Conservation (phyloP, 2,797 vertebrate genomes). For the Gastrophryne carolinensis region DNA sequence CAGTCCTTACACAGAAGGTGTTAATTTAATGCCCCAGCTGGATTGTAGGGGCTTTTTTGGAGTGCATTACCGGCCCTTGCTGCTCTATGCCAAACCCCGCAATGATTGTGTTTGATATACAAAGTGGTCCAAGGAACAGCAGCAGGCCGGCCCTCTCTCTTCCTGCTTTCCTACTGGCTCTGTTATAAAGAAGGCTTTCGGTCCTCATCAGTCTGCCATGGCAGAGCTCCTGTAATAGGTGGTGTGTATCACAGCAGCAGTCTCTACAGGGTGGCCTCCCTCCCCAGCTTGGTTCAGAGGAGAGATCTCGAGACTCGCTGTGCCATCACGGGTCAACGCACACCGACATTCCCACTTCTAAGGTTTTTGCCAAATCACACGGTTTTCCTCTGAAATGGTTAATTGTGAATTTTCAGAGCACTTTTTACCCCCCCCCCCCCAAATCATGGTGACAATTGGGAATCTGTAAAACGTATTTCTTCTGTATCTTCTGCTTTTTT, state of each 20-base stretch:
- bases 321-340: background rate
- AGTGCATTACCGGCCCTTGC: conserved; percentile 6
- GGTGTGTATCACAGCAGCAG: background rate
- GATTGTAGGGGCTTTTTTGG: conserved; percentile 28
- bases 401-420: background rate
- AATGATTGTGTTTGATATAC: background rate
- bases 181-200: background rate
- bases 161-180: background rate
- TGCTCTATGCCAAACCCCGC: background rate
- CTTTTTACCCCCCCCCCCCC: background rate
- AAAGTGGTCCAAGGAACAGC: conserved; percentile 17
- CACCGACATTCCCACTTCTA: background rate
- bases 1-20: conserved; percentile 39
- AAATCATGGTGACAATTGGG: conserved; percentile 11
- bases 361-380: conserved; percentile 16
- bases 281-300: background rate
- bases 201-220: conserved; percentile 8
- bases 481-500: conserved; percentile 55
- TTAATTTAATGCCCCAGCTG: conserved; percentile 35
- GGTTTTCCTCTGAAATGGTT: conserved; percentile 5
- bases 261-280: background rate
- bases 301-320: background rate
- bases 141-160: background rate
- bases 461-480: conserved; percentile 44
- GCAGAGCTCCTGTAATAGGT: conserved; percentile 35